Evolutionary conservation across 1,140 invertebrate species (phyloP).

Genomic region (Drosophila busckii): DNA sequence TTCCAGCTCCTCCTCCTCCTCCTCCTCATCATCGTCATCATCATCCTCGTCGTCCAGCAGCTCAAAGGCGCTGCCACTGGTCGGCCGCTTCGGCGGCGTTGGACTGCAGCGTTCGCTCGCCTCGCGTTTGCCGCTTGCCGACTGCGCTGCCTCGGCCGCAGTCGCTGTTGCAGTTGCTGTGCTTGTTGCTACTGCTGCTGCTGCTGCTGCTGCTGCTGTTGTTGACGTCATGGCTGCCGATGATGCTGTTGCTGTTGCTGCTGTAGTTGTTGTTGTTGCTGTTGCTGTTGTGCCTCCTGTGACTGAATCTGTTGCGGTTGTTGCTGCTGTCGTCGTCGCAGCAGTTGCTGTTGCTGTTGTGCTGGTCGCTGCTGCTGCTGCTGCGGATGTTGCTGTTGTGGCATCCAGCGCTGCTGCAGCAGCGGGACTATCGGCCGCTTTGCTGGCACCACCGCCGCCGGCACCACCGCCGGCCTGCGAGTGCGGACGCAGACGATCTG

Average conservation of each 20-base stretch:
- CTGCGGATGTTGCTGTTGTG: conserved; percentile 25
- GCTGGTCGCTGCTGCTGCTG: conserved; percentile 17
- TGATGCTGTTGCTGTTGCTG: conserved; percentile 18
- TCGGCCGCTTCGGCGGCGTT: conserved; percentile 65
- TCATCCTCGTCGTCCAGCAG: conserved; percentile 42
- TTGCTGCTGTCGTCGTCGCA: conserved; percentile 24
- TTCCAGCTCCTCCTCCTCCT: conserved; percentile 32
- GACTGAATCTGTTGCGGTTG: conserved; percentile 21
- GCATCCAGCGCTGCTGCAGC: conserved; percentile 43
- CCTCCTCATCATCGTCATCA: conserved; percentile 25
- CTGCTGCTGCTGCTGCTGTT: conserved; percentile 22
- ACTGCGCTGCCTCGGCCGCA: conserved; percentile 12
- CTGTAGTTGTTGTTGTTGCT: conserved; percentile 19
- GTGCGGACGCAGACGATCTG: conserved; percentile 74
- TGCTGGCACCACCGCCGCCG: conserved; percentile 41
- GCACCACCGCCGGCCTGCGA: conserved; percentile 62
- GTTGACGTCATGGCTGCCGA: conserved; percentile 21
- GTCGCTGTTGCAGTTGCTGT: conserved; percentile 5
- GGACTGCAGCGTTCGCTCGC: conserved; percentile 68
- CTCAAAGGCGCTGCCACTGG: conserved; percentile 18
- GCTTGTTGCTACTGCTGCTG: conserved; percentile 1
- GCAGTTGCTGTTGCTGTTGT: conserved; percentile 23
- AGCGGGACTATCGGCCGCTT: conserved; percentile 49
- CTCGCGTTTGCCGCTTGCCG: conserved; percentile 48
- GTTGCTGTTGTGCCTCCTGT: conserved; percentile 27